Evolutionary conservation across 2,113 vertebrate genomes (phyloP), one percentile per base, ranked within the genome.

Genomic region (Anoplopoma fimbria): DNA sequence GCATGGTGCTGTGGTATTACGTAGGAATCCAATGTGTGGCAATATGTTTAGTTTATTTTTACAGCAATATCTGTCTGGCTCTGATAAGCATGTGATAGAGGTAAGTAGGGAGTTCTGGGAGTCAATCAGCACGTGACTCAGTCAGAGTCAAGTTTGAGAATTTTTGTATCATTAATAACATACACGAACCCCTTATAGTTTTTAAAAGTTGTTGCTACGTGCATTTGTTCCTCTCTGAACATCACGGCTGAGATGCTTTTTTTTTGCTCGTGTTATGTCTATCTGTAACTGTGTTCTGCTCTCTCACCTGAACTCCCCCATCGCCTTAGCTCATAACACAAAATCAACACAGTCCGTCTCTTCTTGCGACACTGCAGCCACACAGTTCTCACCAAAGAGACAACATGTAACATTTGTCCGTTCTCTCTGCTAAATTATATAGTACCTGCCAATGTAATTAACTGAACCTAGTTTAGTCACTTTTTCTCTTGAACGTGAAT

Each of bases 241-340:
- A 45, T 65, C 69, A 53, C 23, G 15, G 71, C 69, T 40, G 60
- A 68, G 38, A 31, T 51, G 60, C 74, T 40, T 78, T 34, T 38
- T 82, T 81, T 87, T 84, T 86, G 79, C 73, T 74, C 57, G 77
- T 67, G 31, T 73, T 73, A 8, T 34, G 38, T 81, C 77, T 76
- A 6, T 86, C 81, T 73, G 49, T 64, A 60, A 71, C 79, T 33
- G 71, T 77, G 75, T 78, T 81, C 69, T 58, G 53, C 6, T 64
- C 74, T 60, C 47, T 78, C 78, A 65, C 60, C 60, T 67, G 38
- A 63, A 38, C 82, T 89, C 92, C 84, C 91, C 65, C 62, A 53
- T 93, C 91, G 83, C 90, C 87, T 90, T 33, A 19, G 83, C 89
- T 93, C 91, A 92, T 92, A 92, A 91, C 79, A 69, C 72, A 90